Base-by-base conservation (phyloP, 2,888 invertebrate genomes). In the Volucella inflata region DNA sequence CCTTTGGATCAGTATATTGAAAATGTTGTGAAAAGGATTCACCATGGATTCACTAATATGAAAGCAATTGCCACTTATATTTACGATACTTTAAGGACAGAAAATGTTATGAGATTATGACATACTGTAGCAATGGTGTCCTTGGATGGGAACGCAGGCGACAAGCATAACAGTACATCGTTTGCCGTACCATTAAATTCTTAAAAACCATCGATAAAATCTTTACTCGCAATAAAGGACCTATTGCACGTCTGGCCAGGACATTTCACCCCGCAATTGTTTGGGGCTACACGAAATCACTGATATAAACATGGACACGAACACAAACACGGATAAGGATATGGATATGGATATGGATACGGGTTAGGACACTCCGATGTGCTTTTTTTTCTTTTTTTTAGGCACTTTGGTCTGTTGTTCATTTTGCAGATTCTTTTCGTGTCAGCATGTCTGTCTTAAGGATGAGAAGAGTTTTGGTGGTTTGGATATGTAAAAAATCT, bases 171-270 rank as follows among this genome's bases (percentile, higher is more conserved):
- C 64, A 75, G 70, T 70, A 76, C 83, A 78, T 85, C 85, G 76
- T 85, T 85, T 85, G 75, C 76, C 72, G 81, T 85, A 55, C 85
- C 80, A 85, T 85, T 85, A 81, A 85, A 72, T 81, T 77, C 85
- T 85, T 77, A 81, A 85, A 85, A 81, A 81, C 30, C 76, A 62
- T 81, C 85, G 67, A 85, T 85, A 85, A 85, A 74, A 76, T 77
- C 71, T 85, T 81, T 72, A 72, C 72, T 81, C 77, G 51, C 81
- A 72, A 76, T 85, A 85, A 81, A 76, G 81, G 81, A 85, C 81
- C 81, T 64, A 81, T 81, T 85, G 85, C 81, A 80, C 81, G 85
- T 81, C 80, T 85, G 85, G 85, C 77, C 64, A 50, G 76, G 81
- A 81, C 85, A 85, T 85, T 85, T 81, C 53, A 75, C 64, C 71